phyloP scores from a whole-genome alignment of 2,888 invertebrate species.

The Polylopha cassiicola region DNA sequence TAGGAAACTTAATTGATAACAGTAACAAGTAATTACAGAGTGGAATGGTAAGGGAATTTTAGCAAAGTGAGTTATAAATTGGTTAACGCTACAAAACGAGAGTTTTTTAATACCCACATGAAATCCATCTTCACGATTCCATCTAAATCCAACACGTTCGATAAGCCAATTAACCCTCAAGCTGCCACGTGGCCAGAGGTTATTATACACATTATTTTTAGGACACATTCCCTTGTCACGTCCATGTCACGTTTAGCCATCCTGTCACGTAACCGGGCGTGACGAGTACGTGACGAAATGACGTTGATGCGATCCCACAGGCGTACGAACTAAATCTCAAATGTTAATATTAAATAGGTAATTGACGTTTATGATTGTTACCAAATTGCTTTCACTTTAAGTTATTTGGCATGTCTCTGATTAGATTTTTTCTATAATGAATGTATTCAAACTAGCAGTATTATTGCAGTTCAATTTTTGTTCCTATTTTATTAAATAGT shows the following conservation, averaged over 20 bases:
- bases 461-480: too few species aligned
- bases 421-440: too few species aligned
- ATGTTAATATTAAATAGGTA: conserved; percentile 12
- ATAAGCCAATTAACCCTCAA: conserved; percentile 14
- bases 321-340: conserved; percentile 10
- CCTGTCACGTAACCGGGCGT: conserved; percentile 23
- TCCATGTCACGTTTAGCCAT: conserved; percentile 21
- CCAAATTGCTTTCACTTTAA: too few species aligned
- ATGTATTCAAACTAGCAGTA: too few species aligned
- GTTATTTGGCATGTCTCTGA: too few species aligned
- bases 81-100: conserved; percentile 5
- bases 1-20: too few species aligned
- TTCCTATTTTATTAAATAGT: too few species aligned
- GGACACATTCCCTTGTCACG: conserved; percentile 22
- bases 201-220: conserved; percentile 22
- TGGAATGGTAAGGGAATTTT: too few species aligned
- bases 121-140: conserved; percentile 6
- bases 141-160: conserved; percentile 5
- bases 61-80: too few species aligned
- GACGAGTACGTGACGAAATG: conserved; percentile 26
- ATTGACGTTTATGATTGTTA: conserved; percentile 9
- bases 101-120: conserved; percentile 4
- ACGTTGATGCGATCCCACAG: conserved; percentile 18
- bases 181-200: conserved; percentile 9
- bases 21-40: too few species aligned